Base-by-base conservation (phyloP, 2,113 vertebrate genomes). In the Epinephelus fuscoguttatus region DNA sequence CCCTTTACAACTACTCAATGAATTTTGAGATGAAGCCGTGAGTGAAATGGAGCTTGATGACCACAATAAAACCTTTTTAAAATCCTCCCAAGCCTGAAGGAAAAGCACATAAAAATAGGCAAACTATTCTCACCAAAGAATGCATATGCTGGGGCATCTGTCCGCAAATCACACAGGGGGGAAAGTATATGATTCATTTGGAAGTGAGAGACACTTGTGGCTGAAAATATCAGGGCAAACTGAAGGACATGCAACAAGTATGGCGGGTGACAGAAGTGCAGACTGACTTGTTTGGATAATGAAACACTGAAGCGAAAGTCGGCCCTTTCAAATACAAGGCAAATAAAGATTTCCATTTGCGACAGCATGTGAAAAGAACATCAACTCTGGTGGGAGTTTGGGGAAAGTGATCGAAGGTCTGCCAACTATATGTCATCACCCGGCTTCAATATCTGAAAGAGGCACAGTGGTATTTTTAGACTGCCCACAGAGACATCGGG, bases 361-460 rank as follows among this genome's bases (percentile, higher is more conserved):
- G 84, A 84, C 84, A 83, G 63, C 59, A 64, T 66, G 63, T 73
- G 57, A 85, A 80, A 88, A 84, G 69, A 73, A 83, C 72, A 82
- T 75, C 12, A 66, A 47, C 73, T 75, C 57, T 63, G 57, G 33
- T 82, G 74, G 80, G 80, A 78, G 75, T 87, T 74, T 56, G 59
- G 71, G 59, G 64, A 84, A 80, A 74, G 33, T 82, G 79, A 82
- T 84, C 6, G 33, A 81, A 72, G 45, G 62, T 70, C 83, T 93
- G 92, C 93, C 93, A 96, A 87, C 80, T 84, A 81, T 76, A 85
- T 93, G 92, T 95, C 94, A 93, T 91, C 88, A 84, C 86, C 75
- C 73, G 71, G 92, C 84, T 94, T 90, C 67, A 75, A 81, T 90
- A 89, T 95, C 85, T 91, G 91, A 94, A 93, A 84, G 84, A 81